Evolutionary conservation across 2,113 vertebrate species (phyloP).

Genomic region (Atractosteus spatula): DNA sequence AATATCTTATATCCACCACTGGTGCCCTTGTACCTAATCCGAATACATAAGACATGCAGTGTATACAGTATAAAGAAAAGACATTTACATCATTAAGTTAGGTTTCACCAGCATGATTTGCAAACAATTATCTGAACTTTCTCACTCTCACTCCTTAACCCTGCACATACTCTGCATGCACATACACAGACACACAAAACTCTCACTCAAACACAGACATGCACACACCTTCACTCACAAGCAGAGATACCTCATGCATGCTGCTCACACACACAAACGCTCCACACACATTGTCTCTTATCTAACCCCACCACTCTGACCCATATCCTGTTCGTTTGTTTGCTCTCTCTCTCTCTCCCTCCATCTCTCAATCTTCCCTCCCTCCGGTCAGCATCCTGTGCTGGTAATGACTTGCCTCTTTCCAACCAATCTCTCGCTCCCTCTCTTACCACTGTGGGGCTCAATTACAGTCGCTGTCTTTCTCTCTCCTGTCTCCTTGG

Average conservation of each 20-base stretch:
- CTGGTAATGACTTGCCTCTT: slow-evolving; percentile 8
- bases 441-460: slow-evolving; percentile 31
- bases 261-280: slow-evolving; percentile 19
- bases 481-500: not conserved
- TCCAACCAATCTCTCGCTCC: slow-evolving; percentile 21
- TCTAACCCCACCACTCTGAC: slow-evolving; percentile 24
- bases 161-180: not conserved
- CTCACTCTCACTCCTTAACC: slow-evolving; percentile 16
- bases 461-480: slow-evolving; percentile 12
- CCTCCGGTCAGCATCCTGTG: slow-evolving; percentile 15
- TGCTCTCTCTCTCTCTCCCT: slow-evolving; percentile 27
- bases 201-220: not conserved
- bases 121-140: too few species aligned
- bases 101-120: too few species aligned
- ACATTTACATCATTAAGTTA: too few species aligned
- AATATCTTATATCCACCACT: too few species aligned
- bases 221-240: not conserved
- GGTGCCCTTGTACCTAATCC: too few species aligned
- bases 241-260: not conserved
- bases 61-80: too few species aligned
- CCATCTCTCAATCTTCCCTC: slow-evolving; percentile 16
- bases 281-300: slow-evolving; percentile 27
- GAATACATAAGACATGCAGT: too few species aligned
- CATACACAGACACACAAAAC: not conserved
- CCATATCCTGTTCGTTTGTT: slow-evolving; percentile 34